A percentile compares a stretch with the other conserved stretches of the same genome.
Evolutionary conservation across 2,797 vertebrate species (phyloP).

Genomic region (Characodon lateralis): DNA sequence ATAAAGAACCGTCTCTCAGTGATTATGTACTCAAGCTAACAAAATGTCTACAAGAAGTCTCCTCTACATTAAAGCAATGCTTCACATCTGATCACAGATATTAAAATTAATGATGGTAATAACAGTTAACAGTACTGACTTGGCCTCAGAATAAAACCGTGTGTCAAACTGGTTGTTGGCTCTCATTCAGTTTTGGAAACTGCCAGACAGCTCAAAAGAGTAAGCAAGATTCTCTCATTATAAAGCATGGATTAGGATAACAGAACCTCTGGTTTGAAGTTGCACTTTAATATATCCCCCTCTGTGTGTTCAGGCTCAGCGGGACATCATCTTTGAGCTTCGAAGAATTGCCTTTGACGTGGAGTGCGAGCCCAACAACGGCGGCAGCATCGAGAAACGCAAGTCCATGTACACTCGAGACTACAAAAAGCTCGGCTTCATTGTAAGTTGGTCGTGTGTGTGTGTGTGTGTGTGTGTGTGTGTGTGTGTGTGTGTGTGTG

Average conservation of each 20-base stretch:
- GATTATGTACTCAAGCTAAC: neutral
- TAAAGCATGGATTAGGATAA: slow-evolving; percentile 36
- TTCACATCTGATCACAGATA: neutral
- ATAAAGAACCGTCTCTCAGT: neutral
- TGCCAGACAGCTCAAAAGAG: slow-evolving; percentile 23
- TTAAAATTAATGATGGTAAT: neutral
- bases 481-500: too few species aligned
- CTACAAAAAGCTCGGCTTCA: slow-evolving; percentile 98
- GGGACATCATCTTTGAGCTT: slow-evolving; percentile 98
- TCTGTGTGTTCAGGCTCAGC: slow-evolving; percentile 85
- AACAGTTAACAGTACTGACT: neutral
- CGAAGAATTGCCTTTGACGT: slow-evolving; percentile 96
- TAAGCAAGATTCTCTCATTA: slow-evolving; percentile 28
- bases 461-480: too few species aligned
- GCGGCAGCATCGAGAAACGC: slow-evolving; percentile 95
- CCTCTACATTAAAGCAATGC: neutral
- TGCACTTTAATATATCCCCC: slow-evolving; percentile 39
- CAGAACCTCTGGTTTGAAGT: neutral
- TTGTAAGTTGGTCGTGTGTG: slow-evolving; percentile 82
- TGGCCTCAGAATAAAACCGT: slow-evolving; percentile 35
- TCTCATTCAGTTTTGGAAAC: slow-evolving; percentile 26
- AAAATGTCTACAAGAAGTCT: neutral
- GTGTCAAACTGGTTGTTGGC: slow-evolving; percentile 25
- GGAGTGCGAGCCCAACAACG: slow-evolving; percentile 90
- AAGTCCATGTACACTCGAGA: slow-evolving; percentile 99